Evolutionary conservation across 2,888 invertebrate species (phyloP), one percentile per base, ranked within the genome.

Genomic region (Uropetala carovei): DNA sequence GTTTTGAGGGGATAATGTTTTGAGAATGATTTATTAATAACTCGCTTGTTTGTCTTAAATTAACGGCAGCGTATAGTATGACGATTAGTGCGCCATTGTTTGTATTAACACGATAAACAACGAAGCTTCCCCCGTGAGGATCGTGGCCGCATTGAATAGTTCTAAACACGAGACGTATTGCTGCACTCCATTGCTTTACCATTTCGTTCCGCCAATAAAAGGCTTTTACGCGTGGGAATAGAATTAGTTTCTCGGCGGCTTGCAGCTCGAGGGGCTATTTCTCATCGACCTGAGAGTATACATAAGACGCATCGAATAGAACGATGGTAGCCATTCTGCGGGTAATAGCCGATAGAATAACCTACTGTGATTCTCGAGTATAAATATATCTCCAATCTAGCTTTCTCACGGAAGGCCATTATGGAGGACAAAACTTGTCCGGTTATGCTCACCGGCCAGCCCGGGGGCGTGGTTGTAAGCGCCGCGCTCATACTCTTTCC

Each of bases 381-480:
- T 18, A 16, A n/a, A 64, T 64, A 27, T 14, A 75, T 27, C 27
- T 75, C 27, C 75, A 27, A 75, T 27, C 27, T 86, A 59, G 86
- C 86, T 86, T 27, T 60, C 60, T 30, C 27, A 18, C 9, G 56
- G 57, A 58, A 60, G 30, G 59, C 86, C 86, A 86, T 60, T 86
- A 86, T 30, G n/a, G 86, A 18, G 30, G 43, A 43, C 7, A 10
- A 30, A 86, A 18, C 27, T 59, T 22, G 22, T 22, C 43, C 58
- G 58, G n/a, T 13, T 18, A 58, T 27, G 59, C 85, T 85, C 85
- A 58, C 85, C 58, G 56, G 30, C 59, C 60, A 59, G 30, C 60
- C 27, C 27, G 60, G 60, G 86, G 86, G 86, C 86, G 86, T 86
- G 86, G 60, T 86, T 59, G 60, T 30, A 59, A 60, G 30, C 18